Evolutionary conservation across 1,140 invertebrate genomes (phyloP).

Genomic region (Galleria mellonella): DNA sequence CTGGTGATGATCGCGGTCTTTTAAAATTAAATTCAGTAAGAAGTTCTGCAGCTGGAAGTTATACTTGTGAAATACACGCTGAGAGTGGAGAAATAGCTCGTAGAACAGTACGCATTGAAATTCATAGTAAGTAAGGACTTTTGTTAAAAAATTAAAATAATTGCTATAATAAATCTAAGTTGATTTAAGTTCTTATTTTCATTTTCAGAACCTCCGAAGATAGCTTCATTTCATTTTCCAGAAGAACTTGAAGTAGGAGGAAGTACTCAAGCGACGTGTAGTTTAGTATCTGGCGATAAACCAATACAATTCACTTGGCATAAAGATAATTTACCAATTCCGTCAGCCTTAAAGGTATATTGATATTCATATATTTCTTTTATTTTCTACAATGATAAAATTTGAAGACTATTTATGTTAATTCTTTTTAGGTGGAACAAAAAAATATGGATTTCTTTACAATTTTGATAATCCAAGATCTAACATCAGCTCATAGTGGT

Average conservation of each 20-base stretch:
- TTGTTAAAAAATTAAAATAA: not conserved
- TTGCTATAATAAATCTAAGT: not conserved
- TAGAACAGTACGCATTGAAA: conserved; percentile 56
- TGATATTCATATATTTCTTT: not conserved
- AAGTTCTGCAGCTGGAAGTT: conserved; percentile 44
- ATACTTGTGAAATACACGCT: conserved; percentile 61
- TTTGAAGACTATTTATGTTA: not conserved
- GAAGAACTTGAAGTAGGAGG: conserved; percentile 66
- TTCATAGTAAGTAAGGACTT: conserved; percentile 54
- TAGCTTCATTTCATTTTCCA: conserved; percentile 59
- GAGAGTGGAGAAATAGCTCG: conserved; percentile 60
- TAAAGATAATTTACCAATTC: conserved; percentile 64
- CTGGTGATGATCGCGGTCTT: conserved; percentile 47
- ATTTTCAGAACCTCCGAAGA: conserved; percentile 57
- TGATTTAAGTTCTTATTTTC: conserved; percentile 4
- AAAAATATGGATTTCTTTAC: conserved; percentile 70
- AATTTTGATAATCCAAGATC: conserved; percentile 85
- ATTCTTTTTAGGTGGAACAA: conserved; percentile 49
- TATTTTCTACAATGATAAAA: not conserved
- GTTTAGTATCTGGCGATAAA: conserved; percentile 63
- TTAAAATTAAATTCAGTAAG: conserved; percentile 45
- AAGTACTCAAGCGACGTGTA: conserved; percentile 67
- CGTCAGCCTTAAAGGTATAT: conserved; percentile 52
- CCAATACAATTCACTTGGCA: conserved; percentile 66
- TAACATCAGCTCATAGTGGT: conserved; percentile 85